Conservation (phyloP, 1,140 invertebrate species). For the Drosophila gunungcola region DNA sequence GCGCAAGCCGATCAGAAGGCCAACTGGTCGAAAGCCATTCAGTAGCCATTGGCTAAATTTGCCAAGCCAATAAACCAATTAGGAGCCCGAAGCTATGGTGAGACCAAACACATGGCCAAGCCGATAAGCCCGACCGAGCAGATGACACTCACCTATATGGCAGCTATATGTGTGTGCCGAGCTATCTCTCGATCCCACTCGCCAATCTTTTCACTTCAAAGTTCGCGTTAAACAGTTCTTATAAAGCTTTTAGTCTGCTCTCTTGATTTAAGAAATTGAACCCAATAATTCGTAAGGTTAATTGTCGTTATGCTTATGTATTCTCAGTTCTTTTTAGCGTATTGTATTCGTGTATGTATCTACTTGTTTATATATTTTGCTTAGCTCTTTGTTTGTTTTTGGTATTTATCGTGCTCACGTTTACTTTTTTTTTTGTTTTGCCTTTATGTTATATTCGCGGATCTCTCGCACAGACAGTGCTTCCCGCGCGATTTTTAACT, state of each 20-base stretch:
- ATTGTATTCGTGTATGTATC: conserved; percentile 3
- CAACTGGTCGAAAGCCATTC: conserved; percentile 13
- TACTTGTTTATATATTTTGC: conserved; percentile 11
- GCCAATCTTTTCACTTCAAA: conserved; percentile 15
- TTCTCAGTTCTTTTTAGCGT: conserved; percentile 20
- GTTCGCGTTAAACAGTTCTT: conserved; percentile 21
- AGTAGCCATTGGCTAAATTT: not conserved
- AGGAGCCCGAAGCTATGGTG: not conserved
- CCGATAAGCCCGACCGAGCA: conserved; percentile 4
- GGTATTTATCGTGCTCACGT: conserved; percentile 32
- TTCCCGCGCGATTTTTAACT: conserved; percentile 31
- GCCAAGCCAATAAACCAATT: conserved; percentile 17
- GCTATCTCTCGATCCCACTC: conserved; percentile 17
- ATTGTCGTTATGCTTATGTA: conserved; percentile 29
- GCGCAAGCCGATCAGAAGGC: conserved; percentile 25
- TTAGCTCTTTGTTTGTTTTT: conserved; percentile 30
- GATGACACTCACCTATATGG: conserved; percentile 24
- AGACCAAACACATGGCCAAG: not conserved
- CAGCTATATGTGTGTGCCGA: conserved; percentile 7
- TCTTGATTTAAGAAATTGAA: conserved; percentile 46
- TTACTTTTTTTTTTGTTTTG: conserved; percentile 9
- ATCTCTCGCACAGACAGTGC: conserved; percentile 25
- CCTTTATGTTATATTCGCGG: conserved; percentile 30
- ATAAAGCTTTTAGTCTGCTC: conserved; percentile 7
- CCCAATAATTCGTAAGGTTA: conserved; percentile 39